Conservation (phyloP, 2,113 vertebrate species). For the Gorilla gorilla region DNA sequence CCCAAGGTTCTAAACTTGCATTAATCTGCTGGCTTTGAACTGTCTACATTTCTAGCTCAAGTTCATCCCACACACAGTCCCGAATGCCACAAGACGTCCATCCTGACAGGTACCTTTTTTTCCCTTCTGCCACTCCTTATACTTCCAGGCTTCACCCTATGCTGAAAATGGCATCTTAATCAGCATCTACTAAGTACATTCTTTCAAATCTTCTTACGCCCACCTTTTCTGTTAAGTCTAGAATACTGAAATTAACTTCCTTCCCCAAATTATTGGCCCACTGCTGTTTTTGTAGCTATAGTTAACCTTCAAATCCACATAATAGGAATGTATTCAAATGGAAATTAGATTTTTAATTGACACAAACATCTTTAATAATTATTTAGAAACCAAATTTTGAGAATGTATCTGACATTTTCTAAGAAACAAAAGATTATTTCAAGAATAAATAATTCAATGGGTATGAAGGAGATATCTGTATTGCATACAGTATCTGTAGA, state of each 20-base stretch:
- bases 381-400: neutral
- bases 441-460: neutral
- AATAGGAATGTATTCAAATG: neutral
- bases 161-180: conserved; percentile 38
- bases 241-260: neutral
- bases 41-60: neutral
- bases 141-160: neutral
- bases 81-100: neutral
- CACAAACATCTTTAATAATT: neutral
- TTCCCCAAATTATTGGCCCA: neutral
- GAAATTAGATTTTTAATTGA: neutral
- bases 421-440: neutral
- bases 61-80: neutral
- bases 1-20: neutral
- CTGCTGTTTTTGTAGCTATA: neutral
- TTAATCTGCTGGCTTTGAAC: neutral
- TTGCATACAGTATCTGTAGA: neutral
- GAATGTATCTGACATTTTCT: neutral
- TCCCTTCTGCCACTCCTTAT: neutral
- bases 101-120: conserved; percentile 7
- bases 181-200: neutral
- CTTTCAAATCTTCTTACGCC: neutral
- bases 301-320: neutral
- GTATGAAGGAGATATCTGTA: neutral
- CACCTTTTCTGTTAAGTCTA: neutral